Evolutionary conservation across 2,113 vertebrate genomes (phyloP).

Genomic region (Brachyhypopomus occidentalis): DNA sequence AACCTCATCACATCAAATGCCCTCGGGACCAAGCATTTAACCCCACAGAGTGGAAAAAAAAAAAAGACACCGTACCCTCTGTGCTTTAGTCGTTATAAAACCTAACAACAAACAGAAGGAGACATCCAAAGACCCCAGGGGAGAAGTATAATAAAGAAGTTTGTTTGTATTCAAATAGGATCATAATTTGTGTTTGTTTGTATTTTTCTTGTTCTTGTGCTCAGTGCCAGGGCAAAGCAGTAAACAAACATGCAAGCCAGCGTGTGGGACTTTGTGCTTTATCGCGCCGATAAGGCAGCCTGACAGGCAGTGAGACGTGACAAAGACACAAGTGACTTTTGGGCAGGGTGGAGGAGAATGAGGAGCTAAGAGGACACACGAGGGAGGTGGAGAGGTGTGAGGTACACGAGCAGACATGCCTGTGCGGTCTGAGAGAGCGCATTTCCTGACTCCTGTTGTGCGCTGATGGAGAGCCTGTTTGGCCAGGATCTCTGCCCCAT

Average conservation of each 20-base stretch:
- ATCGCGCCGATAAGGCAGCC: background rate
- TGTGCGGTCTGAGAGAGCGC: slow-evolving; percentile 32
- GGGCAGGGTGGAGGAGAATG: background rate
- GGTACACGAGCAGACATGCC: background rate
- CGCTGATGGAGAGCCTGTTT: slow-evolving; percentile 45
- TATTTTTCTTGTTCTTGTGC: no score
- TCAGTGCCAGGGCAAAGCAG: background rate
- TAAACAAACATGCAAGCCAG: background rate
- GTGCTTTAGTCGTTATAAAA: no score
- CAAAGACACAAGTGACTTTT: slow-evolving; percentile 27
- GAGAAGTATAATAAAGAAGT: no score
- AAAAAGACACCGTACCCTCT: background rate
- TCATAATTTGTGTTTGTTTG: no score
- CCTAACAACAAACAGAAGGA: background rate
- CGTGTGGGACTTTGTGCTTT: background rate
- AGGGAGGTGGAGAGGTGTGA: background rate
- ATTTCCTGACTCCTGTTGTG: slow-evolving; percentile 36
- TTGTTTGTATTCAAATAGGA: no score
- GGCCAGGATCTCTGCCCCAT: slow-evolving; percentile 39
- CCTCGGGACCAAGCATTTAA: background rate
- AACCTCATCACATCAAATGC: slow-evolving; percentile 24
- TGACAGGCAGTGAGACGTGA: slow-evolving; percentile 27
- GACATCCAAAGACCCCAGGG: no score
- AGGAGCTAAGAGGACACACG: background rate
- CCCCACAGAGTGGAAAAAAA: background rate